These are phyloP conservation scores for Phalloptychus januarius DNA, from an alignment of 2,797 vertebrate genomes.

Conservation along the genomic window DNA sequence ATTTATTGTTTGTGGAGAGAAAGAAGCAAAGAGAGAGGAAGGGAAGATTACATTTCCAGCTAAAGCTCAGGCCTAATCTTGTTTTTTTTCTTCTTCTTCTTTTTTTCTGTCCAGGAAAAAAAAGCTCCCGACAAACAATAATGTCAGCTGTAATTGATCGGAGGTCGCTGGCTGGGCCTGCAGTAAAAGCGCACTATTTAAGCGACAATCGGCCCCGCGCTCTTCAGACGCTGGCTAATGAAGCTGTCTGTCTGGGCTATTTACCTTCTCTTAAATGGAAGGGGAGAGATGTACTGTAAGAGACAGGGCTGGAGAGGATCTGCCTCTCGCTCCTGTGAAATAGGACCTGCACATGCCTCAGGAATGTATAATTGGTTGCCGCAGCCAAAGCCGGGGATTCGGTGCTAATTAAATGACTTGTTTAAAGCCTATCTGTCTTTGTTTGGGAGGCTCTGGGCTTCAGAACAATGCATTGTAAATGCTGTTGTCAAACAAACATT, in stretches of 20 bases:
- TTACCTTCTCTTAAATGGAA: slow-evolving; percentile 89
- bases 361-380: slow-evolving; percentile 87
- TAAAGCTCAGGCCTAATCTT: slow-evolving; percentile 78
- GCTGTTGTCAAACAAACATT: slow-evolving; percentile 83
- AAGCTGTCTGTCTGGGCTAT: slow-evolving; percentile 88
- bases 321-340: slow-evolving; percentile 80
- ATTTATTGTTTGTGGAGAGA: slow-evolving; percentile 90
- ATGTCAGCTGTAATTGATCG: slow-evolving; percentile 85
- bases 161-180: slow-evolving; percentile 82
- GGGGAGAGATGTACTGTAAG: slow-evolving; percentile 85
- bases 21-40: slow-evolving; percentile 80
- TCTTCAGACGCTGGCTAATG: slow-evolving; percentile 87
- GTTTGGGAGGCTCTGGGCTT: slow-evolving; percentile 80
- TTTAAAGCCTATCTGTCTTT: slow-evolving; percentile 88
- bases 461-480: slow-evolving; percentile 81
- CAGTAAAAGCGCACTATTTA: slow-evolving; percentile 87
- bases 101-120: slow-evolving; percentile 67
- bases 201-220: slow-evolving; percentile 85
- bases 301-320: slow-evolving; percentile 84
- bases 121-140: slow-evolving; percentile 84
- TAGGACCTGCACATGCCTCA: slow-evolving; percentile 83
- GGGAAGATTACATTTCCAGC: slow-evolving; percentile 89
- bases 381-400: slow-evolving; percentile 78
- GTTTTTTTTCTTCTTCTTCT: slow-evolving; percentile 46
- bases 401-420: slow-evolving; percentile 88